Base-by-base conservation (phyloP, 2,888 invertebrate genomes). In the Pseudococcus longispinus region DNA sequence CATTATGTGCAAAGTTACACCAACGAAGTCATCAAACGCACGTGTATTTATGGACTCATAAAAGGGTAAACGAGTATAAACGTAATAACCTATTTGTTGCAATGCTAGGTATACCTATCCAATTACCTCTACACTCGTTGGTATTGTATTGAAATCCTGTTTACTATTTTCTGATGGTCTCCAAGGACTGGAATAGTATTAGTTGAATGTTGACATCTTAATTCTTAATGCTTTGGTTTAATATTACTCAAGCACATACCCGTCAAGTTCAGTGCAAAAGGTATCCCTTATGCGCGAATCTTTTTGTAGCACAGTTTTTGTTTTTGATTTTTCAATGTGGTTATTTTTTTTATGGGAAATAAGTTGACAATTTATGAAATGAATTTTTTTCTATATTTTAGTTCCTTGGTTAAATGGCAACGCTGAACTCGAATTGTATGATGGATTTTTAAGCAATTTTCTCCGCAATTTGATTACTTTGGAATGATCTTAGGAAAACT, bases 121-220 rank as follows among this genome's bases (percentile, higher is more conserved):
- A 37, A 37, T 37, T n/a, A 37, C 37, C 5, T 15, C n/a, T 51
- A n/a, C n/a, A 23, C 23, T 60, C 20, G 20, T 60, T 23, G 11
- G 23, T 60, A 60, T 60, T 60, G 60, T 60, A 20, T 60, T 60
- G 60, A 60, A 60, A 9, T 60, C 23, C 51, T 20, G 9, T 60
- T 23, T 23, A 60, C 9, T 60, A 60, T 60, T 60, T 60, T 13
- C 2, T 20, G 60, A 60, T 60, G 60, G 60, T 60, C 60, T 60
- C 60, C 23, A 23, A 60, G 60, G 60, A 60, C 11, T 20, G 60
- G 23, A 60, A 23, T 60, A 60, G 60, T 60, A 60, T 60, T 60
- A 60, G 60, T 60, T 60, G 23, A 60, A 60, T 60, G 60, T 60
- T 60, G 60, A 60, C 60, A 60, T 60, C 23, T 60, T 60, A 60